Evolutionary conservation across 30 jellyfish, hydroid and myxozoan genomes (phyloP).

Genomic region (Chironex yamaguchii): DNA sequence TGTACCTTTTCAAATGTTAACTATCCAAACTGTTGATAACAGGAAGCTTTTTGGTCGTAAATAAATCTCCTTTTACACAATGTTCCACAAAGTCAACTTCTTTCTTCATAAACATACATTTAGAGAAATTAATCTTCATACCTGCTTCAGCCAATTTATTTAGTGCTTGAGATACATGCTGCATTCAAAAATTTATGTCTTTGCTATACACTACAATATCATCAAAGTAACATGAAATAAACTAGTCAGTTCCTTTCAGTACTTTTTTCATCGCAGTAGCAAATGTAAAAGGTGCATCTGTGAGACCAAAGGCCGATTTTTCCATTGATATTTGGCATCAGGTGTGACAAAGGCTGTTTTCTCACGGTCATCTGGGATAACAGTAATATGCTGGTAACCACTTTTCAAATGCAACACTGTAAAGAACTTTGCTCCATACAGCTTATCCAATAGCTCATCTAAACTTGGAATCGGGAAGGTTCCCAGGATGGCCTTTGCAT

Average conservation of each 20-base stretch:
- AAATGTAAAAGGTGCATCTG: neutral
- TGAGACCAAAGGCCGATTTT: neutral
- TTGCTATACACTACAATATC: neutral
- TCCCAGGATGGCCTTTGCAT: neutral
- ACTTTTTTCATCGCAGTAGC: neutral
- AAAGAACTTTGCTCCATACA: neutral
- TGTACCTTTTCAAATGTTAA: too few species aligned
- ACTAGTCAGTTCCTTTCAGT: neutral
- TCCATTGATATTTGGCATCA: slow-evolving; percentile 19
- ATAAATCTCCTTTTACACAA: too few species aligned
- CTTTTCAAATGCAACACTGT: neutral
- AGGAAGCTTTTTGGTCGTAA: too few species aligned
- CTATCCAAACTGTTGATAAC: too few species aligned
- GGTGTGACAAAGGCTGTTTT: neutral
- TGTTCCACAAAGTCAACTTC: neutral
- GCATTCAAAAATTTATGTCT: neutral
- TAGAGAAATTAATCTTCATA: neutral
- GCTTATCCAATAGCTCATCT: neutral
- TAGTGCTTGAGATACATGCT: neutral
- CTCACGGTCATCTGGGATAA: neutral
- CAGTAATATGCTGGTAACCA: neutral
- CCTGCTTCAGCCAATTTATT: neutral
- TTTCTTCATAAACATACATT: neutral
- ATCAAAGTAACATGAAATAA: slow-evolving; percentile 2
- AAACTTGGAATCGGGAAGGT: neutral